Conservation (phyloP, 2,797 vertebrate species). For the Hoplostethus mediterraneus region DNA sequence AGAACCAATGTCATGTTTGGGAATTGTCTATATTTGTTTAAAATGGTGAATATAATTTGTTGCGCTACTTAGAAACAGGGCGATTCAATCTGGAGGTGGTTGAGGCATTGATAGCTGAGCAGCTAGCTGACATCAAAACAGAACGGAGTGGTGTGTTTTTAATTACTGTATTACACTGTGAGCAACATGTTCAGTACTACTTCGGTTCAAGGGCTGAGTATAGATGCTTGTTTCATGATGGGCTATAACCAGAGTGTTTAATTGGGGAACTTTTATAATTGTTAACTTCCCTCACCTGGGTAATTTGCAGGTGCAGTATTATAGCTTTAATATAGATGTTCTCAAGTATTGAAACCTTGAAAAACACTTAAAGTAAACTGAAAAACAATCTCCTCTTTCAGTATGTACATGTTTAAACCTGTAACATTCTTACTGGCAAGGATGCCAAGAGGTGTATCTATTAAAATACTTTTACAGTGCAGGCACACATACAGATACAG, state of each 20-base stretch:
- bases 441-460: slow-evolving; percentile 38
- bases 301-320: neutral
- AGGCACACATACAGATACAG: slow-evolving; percentile 2
- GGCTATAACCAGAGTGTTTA: slow-evolving; percentile 32
- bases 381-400: no score
- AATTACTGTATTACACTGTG: slow-evolving; percentile 21
- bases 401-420: slow-evolving; percentile 31
- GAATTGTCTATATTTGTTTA: neutral
- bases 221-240: slow-evolving; percentile 22
- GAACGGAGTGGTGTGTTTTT: slow-evolving; percentile 20
- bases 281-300: slow-evolving; percentile 8
- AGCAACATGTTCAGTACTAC: slow-evolving; percentile 24
- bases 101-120: neutral
- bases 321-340: neutral
- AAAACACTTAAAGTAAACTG: no score
- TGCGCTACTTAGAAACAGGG: neutral
- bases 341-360: no score
- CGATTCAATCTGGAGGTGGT: no score
- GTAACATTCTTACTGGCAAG: slow-evolving; percentile 12
- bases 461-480: slow-evolving; percentile 46
- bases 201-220: slow-evolving; percentile 18
- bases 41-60: neutral
- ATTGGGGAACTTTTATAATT: slow-evolving; percentile 18
- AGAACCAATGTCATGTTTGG: no score
- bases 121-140: neutral